Conservation (phyloP, 2,888 invertebrate species). For the Pandemis heparana region DNA sequence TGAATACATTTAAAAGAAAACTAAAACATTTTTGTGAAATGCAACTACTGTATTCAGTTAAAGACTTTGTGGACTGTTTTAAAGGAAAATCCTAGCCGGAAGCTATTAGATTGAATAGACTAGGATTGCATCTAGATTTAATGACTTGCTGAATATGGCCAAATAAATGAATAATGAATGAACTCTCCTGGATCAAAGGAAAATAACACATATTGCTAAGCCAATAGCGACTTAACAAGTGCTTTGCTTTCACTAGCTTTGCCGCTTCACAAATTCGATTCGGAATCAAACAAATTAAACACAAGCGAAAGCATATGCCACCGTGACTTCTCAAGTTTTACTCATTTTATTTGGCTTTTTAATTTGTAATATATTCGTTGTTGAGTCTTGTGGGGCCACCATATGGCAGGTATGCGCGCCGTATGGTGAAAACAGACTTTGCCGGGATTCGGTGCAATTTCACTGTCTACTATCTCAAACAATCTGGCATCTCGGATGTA, state of each 20-base stretch:
- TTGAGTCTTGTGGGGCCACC: slow-evolving; percentile 60
- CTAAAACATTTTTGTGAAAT: too few species aligned
- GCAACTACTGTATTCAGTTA: too few species aligned
- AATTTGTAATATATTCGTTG: slow-evolving; percentile 22
- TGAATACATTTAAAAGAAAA: too few species aligned
- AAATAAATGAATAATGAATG: too few species aligned
- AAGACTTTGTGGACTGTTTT: too few species aligned
- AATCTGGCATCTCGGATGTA: slow-evolving; percentile 58
- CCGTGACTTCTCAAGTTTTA: slow-evolving; percentile 64
- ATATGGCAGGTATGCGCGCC: slow-evolving; percentile 70
- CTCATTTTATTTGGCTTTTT: slow-evolving; percentile 24
- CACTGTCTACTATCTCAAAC: slow-evolving; percentile 69
- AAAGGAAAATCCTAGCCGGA: too few species aligned
- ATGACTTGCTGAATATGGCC: too few species aligned
- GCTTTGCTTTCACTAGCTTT: slow-evolving; percentile 13
- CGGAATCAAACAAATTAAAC: slow-evolving; percentile 66
- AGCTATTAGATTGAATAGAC: too few species aligned
- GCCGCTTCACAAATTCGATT: slow-evolving; percentile 47
- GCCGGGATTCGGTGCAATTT: slow-evolving; percentile 63
- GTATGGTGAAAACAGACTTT: slow-evolving; percentile 64
- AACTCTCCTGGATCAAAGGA: too few species aligned
- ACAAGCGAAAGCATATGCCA: slow-evolving; percentile 75
- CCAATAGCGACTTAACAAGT: too few species aligned
- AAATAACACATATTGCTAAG: too few species aligned
- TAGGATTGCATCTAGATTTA: too few species aligned